Conservation (phyloP, 2,888 invertebrate genomes). For the Agrotis puta region DNA sequence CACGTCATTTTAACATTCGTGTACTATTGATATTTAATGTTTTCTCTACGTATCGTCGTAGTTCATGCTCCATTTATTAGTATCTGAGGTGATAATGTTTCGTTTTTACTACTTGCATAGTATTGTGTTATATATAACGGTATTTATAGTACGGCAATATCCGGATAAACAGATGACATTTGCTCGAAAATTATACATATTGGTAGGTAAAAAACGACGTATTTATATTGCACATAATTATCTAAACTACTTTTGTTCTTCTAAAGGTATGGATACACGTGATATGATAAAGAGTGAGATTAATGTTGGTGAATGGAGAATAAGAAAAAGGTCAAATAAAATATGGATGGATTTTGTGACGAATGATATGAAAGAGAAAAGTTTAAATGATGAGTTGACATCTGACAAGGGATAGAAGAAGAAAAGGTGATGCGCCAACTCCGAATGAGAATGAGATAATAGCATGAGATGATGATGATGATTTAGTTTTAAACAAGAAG, state of each 20-base stretch:
- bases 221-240: not conserved
- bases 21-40: not conserved
- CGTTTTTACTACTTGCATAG: constrained; percentile 9
- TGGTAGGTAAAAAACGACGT: too few species aligned
- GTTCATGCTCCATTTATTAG: constrained; percentile 22
- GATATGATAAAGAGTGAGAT: too few species aligned
- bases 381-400: too few species aligned
- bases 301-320: too few species aligned
- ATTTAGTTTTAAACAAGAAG: not conserved
- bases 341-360: too few species aligned
- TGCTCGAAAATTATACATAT: not conserved
- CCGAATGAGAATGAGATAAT: too few species aligned
- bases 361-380: too few species aligned
- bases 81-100: constrained; percentile 3
- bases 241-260: not conserved
- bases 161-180: not conserved
- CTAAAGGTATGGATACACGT: too few species aligned
- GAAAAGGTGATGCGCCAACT: too few species aligned
- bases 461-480: too few species aligned
- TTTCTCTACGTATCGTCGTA: not conserved
- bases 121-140: constrained; percentile 7
- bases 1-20: not conserved
- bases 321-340: too few species aligned
- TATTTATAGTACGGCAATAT: not conserved
- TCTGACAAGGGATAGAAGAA: too few species aligned